Evolutionary conservation across 1,140 invertebrate genomes (phyloP), one percentile per base, ranked within the genome.

Genomic region (Spodoptera litura): DNA sequence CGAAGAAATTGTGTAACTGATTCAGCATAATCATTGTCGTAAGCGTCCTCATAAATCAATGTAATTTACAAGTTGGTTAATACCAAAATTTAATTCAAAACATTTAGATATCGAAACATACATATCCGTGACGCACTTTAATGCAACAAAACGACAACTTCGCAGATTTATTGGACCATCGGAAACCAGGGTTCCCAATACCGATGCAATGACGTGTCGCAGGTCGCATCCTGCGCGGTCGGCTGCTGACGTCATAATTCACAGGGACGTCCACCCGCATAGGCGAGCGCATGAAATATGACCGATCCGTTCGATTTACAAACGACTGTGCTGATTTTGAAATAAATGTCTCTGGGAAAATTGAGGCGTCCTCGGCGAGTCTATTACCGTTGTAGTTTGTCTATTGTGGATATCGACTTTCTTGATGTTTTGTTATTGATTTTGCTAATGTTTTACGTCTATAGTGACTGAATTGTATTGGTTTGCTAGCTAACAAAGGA

Each of bases 231-330:
- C 79, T 72, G 52, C 61, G 71, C 75, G 74, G 58, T 81, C 75
- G 74, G 35, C 62, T 55, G 62, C 35, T 81, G 74, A 81, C 59
- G 78, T 80, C 78, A 81, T 81, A 81, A 81, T 77, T 81, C 74
- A 81, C 59, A 68, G 56, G 59, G 59, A 73, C 49, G 68, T 78
- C 79, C 74, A 76, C 75, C 51, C 74, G 56, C 74, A 64, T 56
- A 58, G 59, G 58, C 51, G 49, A 55, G 66, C 27, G 68, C 79
- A 73, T 81, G 79, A 81, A 73, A 76, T 81, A 81, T 73, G 68
- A 61, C 58, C 79, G 20, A 51, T 53, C 73, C 58, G 59, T 49
- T 64, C 59, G 73, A 64, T 75, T 75, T 53, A 64, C 73, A 75
- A 75, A 75, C 59, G 59, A 59, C 25, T 12, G 49, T 62, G 59